Base-by-base conservation (phyloP, 2,888 invertebrate genomes). In the Rugalucina vietnamica region DNA sequence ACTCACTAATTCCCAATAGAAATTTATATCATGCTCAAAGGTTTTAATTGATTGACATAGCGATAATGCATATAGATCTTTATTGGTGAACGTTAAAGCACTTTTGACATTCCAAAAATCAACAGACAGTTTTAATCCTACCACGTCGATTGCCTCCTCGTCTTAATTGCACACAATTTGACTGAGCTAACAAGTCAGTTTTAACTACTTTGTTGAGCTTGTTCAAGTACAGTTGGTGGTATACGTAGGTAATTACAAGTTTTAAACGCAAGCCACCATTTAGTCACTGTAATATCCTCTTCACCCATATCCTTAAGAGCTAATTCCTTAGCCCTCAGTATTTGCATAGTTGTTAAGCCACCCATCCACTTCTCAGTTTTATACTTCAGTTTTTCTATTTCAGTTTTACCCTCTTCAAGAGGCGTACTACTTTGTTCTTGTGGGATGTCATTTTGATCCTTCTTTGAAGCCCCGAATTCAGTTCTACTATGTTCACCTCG, bases 231-330 rank as follows among this genome's bases (percentile, higher is more conserved):
- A 5, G 54, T 57, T 12, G 60, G 71, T 0, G 88, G 84, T 70
- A 84, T 60, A 24, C 91, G 76, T 0, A 91, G 79, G 43, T 91
- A 91, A 36, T 87, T 76, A 75, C 91, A 91, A 14, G 88, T 82
- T 43, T 81, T 84, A 27, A 91, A 82, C 0, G 89, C 79, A 12
- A 79, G n/a, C 91, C 90, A 91, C 91, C 91, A 91, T 72, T 89
- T 85, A 12, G 88, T 84, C 14, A 87, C 81, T 24, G 84, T 82
- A n/a, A 75, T 69, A 54, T 91, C 91, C 60, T 91, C 91, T 34
- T 91, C 90, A 0, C 90, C 91, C 3, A 91, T 60, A 50, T 91
- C 91, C 49, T 87, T 88, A 50, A 91, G 73, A 0, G 89, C 89
- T 12, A 85, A 60, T 72, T 90, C 90, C 54, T 87, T 90, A 1